Evolutionary conservation across 1,140 invertebrate species (phyloP).

Genomic region (Drosophila chauvacae): DNA sequence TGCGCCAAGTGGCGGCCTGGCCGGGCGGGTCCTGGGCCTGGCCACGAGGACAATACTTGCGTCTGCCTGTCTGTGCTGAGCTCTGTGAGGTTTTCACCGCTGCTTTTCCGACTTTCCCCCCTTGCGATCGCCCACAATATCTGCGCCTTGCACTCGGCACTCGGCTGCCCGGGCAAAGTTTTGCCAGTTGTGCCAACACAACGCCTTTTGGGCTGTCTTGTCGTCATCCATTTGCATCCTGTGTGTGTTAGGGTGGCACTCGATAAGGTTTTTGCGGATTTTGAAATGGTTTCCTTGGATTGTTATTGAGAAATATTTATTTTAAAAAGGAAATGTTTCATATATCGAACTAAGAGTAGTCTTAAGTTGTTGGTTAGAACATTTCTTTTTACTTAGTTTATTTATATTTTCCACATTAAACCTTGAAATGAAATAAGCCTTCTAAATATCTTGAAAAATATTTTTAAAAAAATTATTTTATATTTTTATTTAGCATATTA

Average conservation of each 20-base stretch:
- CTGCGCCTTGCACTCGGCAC: conserved; percentile 41
- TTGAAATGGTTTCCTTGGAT: not conserved
- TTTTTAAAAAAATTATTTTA: no score
- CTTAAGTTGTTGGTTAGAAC: no score
- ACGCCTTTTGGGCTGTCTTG: conserved; percentile 55
- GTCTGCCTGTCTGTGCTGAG: conserved; percentile 28
- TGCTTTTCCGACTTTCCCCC: conserved; percentile 4
- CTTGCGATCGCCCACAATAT: conserved; percentile 3
- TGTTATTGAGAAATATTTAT: not conserved
- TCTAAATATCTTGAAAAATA: no score
- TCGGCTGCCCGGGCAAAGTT: conserved; percentile 47
- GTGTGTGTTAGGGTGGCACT: conserved; percentile 14
- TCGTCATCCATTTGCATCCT: conserved; percentile 61
- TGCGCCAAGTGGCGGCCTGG: conserved; percentile 34
- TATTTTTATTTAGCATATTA: no score
- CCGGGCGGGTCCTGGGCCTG: conserved; percentile 4
- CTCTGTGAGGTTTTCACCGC: conserved; percentile 12
- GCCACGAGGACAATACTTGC: conserved; percentile 48
- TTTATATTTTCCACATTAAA: not conserved
- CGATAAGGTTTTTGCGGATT: conserved; percentile 6
- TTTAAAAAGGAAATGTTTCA: not conserved
- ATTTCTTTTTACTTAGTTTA: not conserved
- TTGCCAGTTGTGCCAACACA: conserved; percentile 55
- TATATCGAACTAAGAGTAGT: no score
- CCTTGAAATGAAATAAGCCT: no score